phyloP scores from a whole-genome alignment of 2,888 invertebrate species.

The Aphodius granarius region DNA sequence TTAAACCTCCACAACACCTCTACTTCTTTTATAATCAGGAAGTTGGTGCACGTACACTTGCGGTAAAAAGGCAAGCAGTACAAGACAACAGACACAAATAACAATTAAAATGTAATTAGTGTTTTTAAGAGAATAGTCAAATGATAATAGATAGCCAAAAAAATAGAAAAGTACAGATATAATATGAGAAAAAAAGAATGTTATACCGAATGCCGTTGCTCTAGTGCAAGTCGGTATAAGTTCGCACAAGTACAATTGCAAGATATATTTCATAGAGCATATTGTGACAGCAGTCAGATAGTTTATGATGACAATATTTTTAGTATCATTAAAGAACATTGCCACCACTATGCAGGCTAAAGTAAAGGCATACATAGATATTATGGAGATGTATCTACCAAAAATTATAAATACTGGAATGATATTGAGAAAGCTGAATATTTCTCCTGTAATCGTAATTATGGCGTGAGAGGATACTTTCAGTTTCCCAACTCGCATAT shows the following conservation, averaged over 20 bases:
- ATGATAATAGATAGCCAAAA: neutral
- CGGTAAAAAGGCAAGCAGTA: no score
- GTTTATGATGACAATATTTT: neutral
- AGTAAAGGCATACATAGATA: neutral
- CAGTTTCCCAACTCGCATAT: conserved; percentile 8
- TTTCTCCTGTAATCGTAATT: conserved; percentile 9
- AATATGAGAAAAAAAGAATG: no score
- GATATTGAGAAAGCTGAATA: conserved; percentile 18
- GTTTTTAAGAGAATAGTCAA: no score
- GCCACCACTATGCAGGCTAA: neutral
- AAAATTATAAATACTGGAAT: conserved; percentile 22
- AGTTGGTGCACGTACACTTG: no score
- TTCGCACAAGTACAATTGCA: neutral
- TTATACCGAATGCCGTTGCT: no score
- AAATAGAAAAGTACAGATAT: neutral
- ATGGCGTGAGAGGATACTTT: conserved; percentile 1
- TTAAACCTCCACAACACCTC: no score
- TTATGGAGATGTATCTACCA: conserved; percentile 15
- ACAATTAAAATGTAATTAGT: no score
- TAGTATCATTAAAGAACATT: neutral
- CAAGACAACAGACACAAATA: no score
- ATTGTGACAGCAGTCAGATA: neutral
- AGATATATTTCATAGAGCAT: neutral
- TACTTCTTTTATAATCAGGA: no score
- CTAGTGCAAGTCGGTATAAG: neutral